phyloP scores from a whole-genome alignment of 2,113 vertebrate species.

The Periophthalmodon schlosseri region DNA sequence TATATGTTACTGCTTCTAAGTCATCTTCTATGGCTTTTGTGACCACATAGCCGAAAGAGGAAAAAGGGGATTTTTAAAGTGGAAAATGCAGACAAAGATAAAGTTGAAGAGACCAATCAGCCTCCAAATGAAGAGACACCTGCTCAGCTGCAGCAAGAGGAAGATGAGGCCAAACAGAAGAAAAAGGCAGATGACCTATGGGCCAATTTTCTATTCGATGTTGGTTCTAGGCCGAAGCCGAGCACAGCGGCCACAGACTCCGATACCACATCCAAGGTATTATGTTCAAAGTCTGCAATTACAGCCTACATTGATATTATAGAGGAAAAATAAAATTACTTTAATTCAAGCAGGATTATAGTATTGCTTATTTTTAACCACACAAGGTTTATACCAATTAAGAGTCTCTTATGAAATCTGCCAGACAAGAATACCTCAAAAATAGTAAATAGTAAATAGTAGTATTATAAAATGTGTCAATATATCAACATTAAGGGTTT shows the following conservation, averaged over 20 bases:
- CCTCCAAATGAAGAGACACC: constrained; percentile 28
- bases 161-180: constrained; percentile 65
- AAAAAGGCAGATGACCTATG: constrained; percentile 93
- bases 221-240: constrained; percentile 82
- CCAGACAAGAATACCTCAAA: too few relatives aligned
- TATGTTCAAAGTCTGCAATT: neutral
- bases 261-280: constrained; percentile 27
- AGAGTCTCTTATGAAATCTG: neutral
- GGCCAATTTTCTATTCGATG: constrained; percentile 94
- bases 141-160: neutral
- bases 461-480: neutral
- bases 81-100: constrained; percentile 45
- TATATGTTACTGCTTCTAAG: neutral
- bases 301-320: neutral
- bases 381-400: neutral
- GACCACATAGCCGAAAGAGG: constrained; percentile 76
- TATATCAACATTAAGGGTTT: neutral
- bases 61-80: constrained; percentile 80
- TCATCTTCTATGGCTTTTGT: neutral
- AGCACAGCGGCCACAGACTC: neutral
- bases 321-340: too few relatives aligned
- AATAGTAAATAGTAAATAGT: too few relatives aligned
- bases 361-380: too few relatives aligned
- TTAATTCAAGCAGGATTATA: too few relatives aligned
- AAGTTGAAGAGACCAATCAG: constrained; percentile 46